A percentile compares a stretch with the other conserved stretches of the same genome.
These are phyloP conservation scores for Phymastichus coffea DNA, from an alignment of 1,140 invertebrate genomes.

Conservation along the genomic window DNA sequence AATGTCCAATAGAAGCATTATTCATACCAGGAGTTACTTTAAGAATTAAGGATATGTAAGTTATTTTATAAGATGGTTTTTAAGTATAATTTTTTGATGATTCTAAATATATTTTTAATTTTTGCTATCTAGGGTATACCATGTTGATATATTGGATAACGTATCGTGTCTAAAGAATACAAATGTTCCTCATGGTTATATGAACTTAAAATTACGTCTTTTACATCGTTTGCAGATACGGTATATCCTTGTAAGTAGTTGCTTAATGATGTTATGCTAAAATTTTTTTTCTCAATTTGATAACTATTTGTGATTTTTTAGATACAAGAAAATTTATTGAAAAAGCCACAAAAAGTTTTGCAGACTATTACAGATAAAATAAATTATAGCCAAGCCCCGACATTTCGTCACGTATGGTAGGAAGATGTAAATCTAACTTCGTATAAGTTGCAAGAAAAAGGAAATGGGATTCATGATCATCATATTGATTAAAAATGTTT, in stretches of 20 bases:
- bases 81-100: not conserved
- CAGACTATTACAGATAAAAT: no score
- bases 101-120: not conserved
- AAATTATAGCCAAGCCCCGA: no score
- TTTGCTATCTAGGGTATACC: constrained; percentile 21
- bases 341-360: no score
- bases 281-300: no score
- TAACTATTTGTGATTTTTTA: no score
- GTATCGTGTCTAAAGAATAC: constrained; percentile 27
- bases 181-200: constrained; percentile 26
- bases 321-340: no score
- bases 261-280: no score
- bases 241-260: constrained; percentile 31
- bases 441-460: no score
- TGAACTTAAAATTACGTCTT: constrained; percentile 33
- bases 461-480: no score
- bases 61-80: not conserved
- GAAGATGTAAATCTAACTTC: no score
- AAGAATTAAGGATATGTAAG: constrained; percentile 15
- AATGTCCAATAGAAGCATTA: constrained; percentile 31
- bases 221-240: constrained; percentile 19
- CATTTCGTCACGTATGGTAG: no score
- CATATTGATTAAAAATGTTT: no score
- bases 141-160: constrained; percentile 33
- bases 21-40: constrained; percentile 30